Evolutionary conservation across 2,113 vertebrate genomes (phyloP), one percentile per base, ranked within the genome.

Genomic region (Indicator indicator): DNA sequence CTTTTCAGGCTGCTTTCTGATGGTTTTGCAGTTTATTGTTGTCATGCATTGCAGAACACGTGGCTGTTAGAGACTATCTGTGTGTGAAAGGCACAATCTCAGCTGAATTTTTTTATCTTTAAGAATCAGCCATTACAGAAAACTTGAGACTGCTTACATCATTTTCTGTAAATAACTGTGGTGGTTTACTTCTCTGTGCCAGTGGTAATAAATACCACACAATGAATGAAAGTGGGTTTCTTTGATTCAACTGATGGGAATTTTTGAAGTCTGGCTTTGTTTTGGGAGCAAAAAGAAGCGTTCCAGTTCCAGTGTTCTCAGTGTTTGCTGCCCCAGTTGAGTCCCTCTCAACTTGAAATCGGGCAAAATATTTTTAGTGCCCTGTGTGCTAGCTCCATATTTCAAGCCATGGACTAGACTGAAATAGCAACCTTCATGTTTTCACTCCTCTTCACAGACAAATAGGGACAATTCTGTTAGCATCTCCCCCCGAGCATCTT

Each of bases 341-440:
- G 32, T 77, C 60, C 87, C 52, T 67, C 59, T 71, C 59, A 23
- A 20, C 87, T 88, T 59, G 40, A 92, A 91, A 85, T 11, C 2
- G 18, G 48, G 30, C 73, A 78, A 24, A 88, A 79, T 87, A 88
- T 88, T 78, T 95, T 79, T 83, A 92, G 86, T 68, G 54, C 88
- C 83, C 42, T 24, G 23, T 44, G 27, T 52, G 65, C 83, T 38
- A 40, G 40, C 88, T 59, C 92, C 44, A 0, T 85, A 40, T 90
- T 89, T 92, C 68, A 20, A 74, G 23, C 69, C 32, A 1, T 36
- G 86, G 78, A 23, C 46, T 65, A 13, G 54, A 32, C 69, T 75
- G 91, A 89, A 92, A 95, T 86, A 91, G 78, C 86, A 83, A 4
- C 50, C 54, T 87, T 60, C 5, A 9, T 90, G 88, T 70, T 89